These are phyloP conservation scores for Kryptolebias marmoratus DNA, from an alignment of 2,113 vertebrate species.

Conservation along the genomic window DNA sequence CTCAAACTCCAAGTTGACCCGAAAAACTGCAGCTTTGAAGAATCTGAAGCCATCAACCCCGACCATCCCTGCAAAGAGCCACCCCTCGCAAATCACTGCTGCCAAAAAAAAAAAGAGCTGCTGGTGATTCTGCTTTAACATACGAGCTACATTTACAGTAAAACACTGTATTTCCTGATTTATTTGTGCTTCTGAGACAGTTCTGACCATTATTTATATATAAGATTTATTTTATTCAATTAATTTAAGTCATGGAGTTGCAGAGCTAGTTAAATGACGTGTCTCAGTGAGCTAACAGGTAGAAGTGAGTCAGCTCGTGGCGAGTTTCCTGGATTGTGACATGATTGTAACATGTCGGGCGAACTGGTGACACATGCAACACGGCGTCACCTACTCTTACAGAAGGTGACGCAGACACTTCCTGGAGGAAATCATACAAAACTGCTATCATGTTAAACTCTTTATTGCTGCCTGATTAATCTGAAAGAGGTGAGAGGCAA, in stretches of 20 bases:
- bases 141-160: not conserved
- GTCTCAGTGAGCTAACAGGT: not conserved
- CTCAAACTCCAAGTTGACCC: too few relatives aligned
- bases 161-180: not conserved
- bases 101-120: not conserved
- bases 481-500: not conserved
- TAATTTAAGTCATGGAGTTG: too few relatives aligned
- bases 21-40: too few relatives aligned
- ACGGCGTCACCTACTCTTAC: not conserved
- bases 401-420: not conserved
- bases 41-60: too few relatives aligned
- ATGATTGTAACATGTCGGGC: not conserved
- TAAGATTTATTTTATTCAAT: conserved; percentile 1
- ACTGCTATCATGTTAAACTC: not conserved
- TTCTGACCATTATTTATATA: not conserved
- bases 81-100: too few relatives aligned
- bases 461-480: not conserved
- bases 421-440: not conserved
- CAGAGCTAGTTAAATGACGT: not conserved
- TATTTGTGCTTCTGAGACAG: not conserved
- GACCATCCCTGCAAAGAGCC: too few relatives aligned
- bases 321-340: conserved; percentile 5
- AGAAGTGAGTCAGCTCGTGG: conserved; percentile 16
- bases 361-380: conserved; percentile 23
- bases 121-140: conserved; percentile 4